phyloP scores from a whole-genome alignment of 2,113 vertebrate species.

The Barnardius zonarius region DNA sequence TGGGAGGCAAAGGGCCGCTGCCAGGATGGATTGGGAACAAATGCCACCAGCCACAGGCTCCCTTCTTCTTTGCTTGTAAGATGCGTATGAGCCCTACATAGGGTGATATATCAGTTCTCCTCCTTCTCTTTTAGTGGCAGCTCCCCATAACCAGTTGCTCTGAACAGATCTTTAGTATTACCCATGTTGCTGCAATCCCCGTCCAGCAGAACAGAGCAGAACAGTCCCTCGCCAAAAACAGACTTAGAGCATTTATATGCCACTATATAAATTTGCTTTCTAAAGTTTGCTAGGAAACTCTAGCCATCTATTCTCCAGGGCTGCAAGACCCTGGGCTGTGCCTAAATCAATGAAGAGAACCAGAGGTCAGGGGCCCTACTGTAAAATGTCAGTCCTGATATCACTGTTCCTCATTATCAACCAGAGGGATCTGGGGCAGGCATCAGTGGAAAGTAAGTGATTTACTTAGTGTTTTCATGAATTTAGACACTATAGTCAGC shows the following conservation, averaged over 20 bases:
- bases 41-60: rapidly evolving
- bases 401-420: not conserved
- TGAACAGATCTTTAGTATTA: not conserved
- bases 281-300: not conserved
- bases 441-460: not conserved
- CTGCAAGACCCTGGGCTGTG: not conserved
- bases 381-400: not conserved
- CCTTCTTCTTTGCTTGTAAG: not conserved
- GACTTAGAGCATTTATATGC: not conserved
- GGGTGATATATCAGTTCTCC: not conserved
- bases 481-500: not conserved
- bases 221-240: not conserved
- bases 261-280: not conserved
- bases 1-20: not conserved
- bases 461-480: not conserved
- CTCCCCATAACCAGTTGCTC: not conserved
- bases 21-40: not conserved
- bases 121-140: not conserved
- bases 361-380: not conserved
- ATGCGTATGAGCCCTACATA: rapidly evolving
- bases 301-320: not conserved
- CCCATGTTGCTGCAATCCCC: not conserved
- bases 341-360: not conserved
- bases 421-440: not conserved
- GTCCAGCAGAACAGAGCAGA: not conserved